Percentiles rank a stretch among this genome's conserved stretches.
These are phyloP conservation scores for Ahaetulla prasina DNA, from an alignment of 2,113 vertebrate genomes.

Conservation along the genomic window DNA sequence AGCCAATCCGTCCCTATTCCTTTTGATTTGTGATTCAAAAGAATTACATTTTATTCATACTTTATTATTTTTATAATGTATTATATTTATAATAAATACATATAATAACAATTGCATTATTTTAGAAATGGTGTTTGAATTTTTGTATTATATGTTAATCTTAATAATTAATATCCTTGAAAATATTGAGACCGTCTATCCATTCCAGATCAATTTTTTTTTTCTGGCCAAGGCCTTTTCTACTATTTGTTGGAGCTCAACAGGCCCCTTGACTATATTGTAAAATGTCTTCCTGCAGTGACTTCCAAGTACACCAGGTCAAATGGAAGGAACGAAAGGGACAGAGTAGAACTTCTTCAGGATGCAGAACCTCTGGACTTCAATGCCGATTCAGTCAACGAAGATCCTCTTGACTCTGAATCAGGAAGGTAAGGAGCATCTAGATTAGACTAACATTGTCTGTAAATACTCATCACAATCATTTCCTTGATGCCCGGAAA, in stretches of 20 bases:
- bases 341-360: constrained; percentile 89
- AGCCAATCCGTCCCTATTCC: not conserved
- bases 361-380: constrained; percentile 93
- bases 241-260: not conserved
- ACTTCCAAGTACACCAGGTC: constrained; percentile 84
- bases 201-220: not conserved
- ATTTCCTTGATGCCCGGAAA: not conserved
- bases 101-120: not conserved
- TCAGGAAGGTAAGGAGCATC: constrained; percentile 75
- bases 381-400: constrained; percentile 80
- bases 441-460: not conserved
- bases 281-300: constrained; percentile 52
- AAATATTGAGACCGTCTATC: not conserved
- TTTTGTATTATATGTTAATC: not conserved
- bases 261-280: not conserved
- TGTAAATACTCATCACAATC: not conserved
- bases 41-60: too few relatives aligned
- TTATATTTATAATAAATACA: too few relatives aligned
- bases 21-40: not conserved
- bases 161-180: not conserved
- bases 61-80: too few relatives aligned
- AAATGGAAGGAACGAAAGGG: constrained; percentile 79
- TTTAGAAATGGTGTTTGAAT: not conserved
- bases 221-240: not conserved
- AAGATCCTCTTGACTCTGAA: constrained; percentile 81